Conservation (phyloP, 2,113 vertebrate species). For the Equus przewalskii region DNA sequence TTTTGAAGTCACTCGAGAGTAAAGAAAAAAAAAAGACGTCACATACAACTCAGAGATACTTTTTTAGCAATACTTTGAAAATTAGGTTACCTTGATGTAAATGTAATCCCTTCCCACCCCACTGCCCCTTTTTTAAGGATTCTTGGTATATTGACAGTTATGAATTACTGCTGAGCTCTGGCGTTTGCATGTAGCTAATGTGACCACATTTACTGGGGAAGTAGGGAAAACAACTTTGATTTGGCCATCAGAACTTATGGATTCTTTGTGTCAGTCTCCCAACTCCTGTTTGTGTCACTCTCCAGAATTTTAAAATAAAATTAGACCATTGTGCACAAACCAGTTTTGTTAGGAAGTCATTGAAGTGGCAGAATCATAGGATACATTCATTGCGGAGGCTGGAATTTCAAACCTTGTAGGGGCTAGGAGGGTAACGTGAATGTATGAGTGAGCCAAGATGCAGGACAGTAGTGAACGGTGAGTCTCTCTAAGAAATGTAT, state of each 20-base stretch:
- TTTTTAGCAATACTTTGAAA: conserved; percentile 58
- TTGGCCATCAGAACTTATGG: background rate
- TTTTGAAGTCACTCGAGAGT: conserved; percentile 63
- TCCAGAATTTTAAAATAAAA: background rate
- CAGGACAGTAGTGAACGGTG: background rate
- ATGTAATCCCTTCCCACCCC: background rate
- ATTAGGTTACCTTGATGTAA: conserved; percentile 42
- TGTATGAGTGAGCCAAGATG: background rate
- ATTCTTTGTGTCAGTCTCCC: conserved; percentile 8
- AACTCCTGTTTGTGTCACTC: background rate
- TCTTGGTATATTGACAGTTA: background rate
- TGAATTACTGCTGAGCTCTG: background rate
- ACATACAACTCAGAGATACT: background rate
- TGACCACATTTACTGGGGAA: background rate
- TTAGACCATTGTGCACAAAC: background rate
- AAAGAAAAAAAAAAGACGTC: background rate
- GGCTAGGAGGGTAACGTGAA: background rate
- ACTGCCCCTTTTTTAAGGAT: background rate
- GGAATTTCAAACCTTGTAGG: background rate
- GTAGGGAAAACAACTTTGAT: background rate
- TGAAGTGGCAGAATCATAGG: background rate
- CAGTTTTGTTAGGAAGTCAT: background rate
- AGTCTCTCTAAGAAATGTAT: background rate
- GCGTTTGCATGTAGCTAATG: background rate
- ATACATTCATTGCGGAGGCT: background rate